Conservation (phyloP, 2,888 invertebrate species). For the Platerodrilus igneus region DNA sequence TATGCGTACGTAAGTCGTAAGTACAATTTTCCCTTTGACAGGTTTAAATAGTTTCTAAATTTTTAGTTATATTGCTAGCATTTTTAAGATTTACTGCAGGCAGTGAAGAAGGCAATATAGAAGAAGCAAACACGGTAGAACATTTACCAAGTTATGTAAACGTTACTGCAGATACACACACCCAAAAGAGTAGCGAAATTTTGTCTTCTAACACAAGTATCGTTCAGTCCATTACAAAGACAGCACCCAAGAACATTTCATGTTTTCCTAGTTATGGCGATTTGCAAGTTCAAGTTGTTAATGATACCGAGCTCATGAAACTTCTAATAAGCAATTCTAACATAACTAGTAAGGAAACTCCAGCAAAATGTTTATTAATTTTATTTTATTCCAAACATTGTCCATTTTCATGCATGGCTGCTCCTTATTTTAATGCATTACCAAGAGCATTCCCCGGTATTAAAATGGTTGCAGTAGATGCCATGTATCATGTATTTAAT, state of each 20-base stretch:
- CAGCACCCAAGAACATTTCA: conserved; percentile 38
- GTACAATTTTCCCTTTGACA: too few species aligned
- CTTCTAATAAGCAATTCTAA: conserved; percentile 60
- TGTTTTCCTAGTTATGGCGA: conserved; percentile 39
- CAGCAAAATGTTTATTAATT: conserved; percentile 69
- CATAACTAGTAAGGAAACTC: conserved; percentile 58
- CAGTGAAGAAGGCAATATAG: too few species aligned
- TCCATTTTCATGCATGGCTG: conserved; percentile 84
- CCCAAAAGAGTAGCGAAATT: neutral
- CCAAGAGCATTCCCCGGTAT: conserved; percentile 82
- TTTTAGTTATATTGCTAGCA: too few species aligned
- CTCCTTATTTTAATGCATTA: conserved; percentile 86
- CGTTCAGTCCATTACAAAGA: too few species aligned
- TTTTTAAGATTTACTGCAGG: too few species aligned
- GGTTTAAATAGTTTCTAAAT: too few species aligned
- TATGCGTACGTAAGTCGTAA: too few species aligned
- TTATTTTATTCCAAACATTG: conserved; percentile 89
- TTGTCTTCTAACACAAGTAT: too few species aligned
- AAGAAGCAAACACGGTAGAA: conserved; percentile 11
- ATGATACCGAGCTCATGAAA: conserved; percentile 65
- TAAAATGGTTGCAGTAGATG: conserved; percentile 86
- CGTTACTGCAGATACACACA: conserved; percentile 4
- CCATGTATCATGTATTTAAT: conserved; percentile 78
- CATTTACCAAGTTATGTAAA: conserved; percentile 25
- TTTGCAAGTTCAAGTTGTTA: conserved; percentile 60